Conservation (phyloP, 2,797 vertebrate species). For the Hippoglossus hippoglossus region DNA sequence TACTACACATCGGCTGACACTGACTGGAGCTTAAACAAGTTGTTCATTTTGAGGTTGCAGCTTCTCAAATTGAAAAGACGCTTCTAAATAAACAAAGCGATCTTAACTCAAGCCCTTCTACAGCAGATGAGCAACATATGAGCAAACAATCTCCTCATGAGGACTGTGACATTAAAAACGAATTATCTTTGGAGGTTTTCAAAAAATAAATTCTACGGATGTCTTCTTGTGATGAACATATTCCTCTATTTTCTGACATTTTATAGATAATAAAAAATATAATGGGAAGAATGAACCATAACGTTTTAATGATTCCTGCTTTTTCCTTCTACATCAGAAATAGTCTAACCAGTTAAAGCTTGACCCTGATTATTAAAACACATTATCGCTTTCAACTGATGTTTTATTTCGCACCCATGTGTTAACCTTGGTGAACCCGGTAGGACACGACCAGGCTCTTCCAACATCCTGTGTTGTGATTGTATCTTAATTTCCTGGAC, state of each 20-base stretch:
- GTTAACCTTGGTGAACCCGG: slow-evolving; percentile 4
- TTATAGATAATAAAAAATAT: not conserved
- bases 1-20: not conserved
- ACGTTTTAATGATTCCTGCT: not conserved
- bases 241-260: not conserved
- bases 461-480: slow-evolving; percentile 45
- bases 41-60: not conserved
- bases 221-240: not conserved
- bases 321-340: not conserved
- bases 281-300: not conserved
- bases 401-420: not conserved
- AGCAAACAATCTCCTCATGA: slow-evolving; percentile 9
- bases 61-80: not conserved
- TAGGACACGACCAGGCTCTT: slow-evolving; percentile 32
- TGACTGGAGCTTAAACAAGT: not conserved
- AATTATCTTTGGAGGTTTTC: not conserved
- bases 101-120: not conserved
- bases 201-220: not conserved
- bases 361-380: not conserved
- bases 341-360: not conserved
- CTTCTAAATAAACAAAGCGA: slow-evolving; percentile 2
- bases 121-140: not conserved
- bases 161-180: not conserved
- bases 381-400: not conserved
- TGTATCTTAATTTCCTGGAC: slow-evolving; percentile 73